phyloP scores from a whole-genome alignment of 2,797 vertebrate species.

The Cyclura pinguis region DNA sequence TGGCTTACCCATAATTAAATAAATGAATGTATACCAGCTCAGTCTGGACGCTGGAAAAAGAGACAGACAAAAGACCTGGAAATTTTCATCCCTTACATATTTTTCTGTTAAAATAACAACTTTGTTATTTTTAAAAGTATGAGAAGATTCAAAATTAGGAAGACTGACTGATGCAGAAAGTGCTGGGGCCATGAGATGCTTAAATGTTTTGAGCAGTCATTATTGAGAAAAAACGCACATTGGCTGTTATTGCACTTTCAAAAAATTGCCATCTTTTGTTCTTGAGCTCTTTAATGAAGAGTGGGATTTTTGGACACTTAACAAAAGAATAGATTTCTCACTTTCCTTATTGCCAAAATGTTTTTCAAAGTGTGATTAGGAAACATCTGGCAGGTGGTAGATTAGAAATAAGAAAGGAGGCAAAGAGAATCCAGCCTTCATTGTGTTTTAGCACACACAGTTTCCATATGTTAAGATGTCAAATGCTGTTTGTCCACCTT shows the following conservation, averaged over 20 bases:
- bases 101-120: not conserved
- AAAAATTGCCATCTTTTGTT: not conserved
- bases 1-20: not conserved
- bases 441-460: not conserved
- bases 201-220: not conserved
- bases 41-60: too few species aligned
- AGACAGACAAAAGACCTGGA: not conserved
- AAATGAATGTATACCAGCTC: not conserved
- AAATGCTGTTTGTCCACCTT: not conserved
- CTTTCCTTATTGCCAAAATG: not conserved
- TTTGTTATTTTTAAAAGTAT: not conserved
- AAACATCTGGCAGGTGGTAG: not conserved
- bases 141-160: not conserved
- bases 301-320: not conserved
- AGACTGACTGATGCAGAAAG: not conserved
- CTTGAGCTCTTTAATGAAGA: not conserved
- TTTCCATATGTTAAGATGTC: not conserved
- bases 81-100: not conserved
- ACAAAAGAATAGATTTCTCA: not conserved
- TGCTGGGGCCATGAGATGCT: too few species aligned
- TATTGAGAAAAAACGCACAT: not conserved
- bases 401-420: not conserved
- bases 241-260: not conserved
- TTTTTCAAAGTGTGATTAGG: slow-evolving; percentile 5
- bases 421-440: not conserved